phyloP scores from a whole-genome alignment of 2,113 vertebrate genomes.

The Cranoglanis bouderius region DNA sequence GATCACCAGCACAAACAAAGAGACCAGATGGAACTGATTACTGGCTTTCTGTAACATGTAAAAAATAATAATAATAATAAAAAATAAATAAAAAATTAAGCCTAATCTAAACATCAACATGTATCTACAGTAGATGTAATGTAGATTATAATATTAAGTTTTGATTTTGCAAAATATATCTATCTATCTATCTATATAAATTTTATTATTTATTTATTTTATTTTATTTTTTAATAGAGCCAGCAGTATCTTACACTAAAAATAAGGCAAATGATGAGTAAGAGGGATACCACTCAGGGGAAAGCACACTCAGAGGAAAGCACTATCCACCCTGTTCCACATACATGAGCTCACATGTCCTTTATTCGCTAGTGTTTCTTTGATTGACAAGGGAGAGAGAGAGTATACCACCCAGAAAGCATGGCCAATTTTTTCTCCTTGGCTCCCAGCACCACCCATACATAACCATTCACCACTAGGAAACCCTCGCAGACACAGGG shows the following conservation, averaged over 20 bases:
- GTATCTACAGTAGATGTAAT: neutral
- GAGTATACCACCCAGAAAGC: neutral
- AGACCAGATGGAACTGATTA: conserved; percentile 64
- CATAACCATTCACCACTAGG: neutral
- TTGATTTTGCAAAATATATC: neutral
- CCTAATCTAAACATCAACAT: neutral
- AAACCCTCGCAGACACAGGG: neutral
- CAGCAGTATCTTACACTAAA: neutral
- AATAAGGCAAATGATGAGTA: neutral
- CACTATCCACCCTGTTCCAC: neutral
- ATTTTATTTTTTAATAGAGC: neutral
- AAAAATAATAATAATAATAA: too few relatives aligned
- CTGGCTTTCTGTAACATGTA: conserved; percentile 33
- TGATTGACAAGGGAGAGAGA: neutral
- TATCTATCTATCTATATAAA: too few relatives aligned
- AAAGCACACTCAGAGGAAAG: neutral
- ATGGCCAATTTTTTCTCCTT: neutral
- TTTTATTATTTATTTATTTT: neutral
- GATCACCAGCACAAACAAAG: conserved; percentile 53
- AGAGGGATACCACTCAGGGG: neutral
- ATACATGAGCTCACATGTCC: neutral
- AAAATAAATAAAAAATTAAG: neutral
- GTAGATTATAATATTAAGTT: neutral
- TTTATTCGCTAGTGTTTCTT: neutral
- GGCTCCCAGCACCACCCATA: neutral